phyloP scores from a whole-genome alignment of 2,113 vertebrate species.

The Lophius piscatorius region DNA sequence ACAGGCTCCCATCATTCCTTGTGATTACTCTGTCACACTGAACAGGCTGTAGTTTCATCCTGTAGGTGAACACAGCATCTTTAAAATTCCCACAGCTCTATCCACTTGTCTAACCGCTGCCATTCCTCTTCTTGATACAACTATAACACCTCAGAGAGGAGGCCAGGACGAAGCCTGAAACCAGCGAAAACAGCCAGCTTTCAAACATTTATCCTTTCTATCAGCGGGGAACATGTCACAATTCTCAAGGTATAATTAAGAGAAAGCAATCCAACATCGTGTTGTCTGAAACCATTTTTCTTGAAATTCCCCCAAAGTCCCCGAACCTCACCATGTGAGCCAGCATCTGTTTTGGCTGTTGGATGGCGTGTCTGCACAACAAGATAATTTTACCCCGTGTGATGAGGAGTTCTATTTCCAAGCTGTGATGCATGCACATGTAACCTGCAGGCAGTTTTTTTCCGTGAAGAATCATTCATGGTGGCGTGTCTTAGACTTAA shows the following conservation, averaged over 20 bases:
- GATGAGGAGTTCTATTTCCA: conserved; percentile 27
- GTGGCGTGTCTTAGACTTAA: neutral
- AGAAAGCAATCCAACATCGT: neutral
- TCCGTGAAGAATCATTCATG: conserved; percentile 11
- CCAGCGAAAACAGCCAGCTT: neutral
- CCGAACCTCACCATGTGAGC: neutral
- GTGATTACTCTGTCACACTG: conserved; percentile 32
- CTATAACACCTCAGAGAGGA: too few species aligned
- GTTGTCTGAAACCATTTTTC: too few species aligned
- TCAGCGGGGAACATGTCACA: neutral
- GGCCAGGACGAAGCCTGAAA: too few species aligned
- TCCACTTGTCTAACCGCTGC: too few species aligned
- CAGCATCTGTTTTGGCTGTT: neutral
- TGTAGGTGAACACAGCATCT: too few species aligned
- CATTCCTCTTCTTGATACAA: too few species aligned
- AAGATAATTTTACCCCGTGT: conserved; percentile 16
- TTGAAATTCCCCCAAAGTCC: neutral
- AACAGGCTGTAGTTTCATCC: conserved; percentile 2
- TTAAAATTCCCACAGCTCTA: neutral
- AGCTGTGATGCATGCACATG: conserved; percentile 47
- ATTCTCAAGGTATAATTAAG: neutral
- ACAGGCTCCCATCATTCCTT: conserved; percentile 20
- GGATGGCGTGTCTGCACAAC: conserved; percentile 14
- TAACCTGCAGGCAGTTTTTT: conserved; percentile 36
- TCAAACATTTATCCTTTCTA: neutral